Evolutionary conservation across 2,888 invertebrate genomes (phyloP).

Genomic region (Drosophila kanekoi): DNA sequence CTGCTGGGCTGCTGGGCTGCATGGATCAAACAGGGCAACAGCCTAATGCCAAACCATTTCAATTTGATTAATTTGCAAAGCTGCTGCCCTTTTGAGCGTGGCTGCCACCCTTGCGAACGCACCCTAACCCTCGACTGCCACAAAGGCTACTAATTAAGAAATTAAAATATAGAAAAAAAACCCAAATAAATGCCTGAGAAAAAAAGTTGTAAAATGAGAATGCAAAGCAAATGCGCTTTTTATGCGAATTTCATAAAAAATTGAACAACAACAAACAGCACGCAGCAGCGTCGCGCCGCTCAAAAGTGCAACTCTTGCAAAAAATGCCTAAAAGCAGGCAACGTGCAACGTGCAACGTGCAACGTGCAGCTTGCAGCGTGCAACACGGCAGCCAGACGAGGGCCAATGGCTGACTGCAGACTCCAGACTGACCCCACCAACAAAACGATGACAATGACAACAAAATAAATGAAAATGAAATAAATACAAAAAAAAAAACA

Average conservation of each 20-base stretch:
- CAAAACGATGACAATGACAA: conserved; percentile 77
- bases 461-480: conserved; percentile 19
- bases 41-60: conserved; percentile 60
- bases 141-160: conserved; percentile 79
- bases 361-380: conserved; percentile 33
- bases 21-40: conserved; percentile 57
- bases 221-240: conserved; percentile 73
- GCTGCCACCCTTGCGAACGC: conserved; percentile 23
- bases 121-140: conserved; percentile 32
- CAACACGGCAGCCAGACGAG: not conserved
- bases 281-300: conserved; percentile 36
- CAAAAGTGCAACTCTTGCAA: conserved; percentile 78
- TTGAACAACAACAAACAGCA: conserved; percentile 70
- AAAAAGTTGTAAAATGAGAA: conserved; percentile 23
- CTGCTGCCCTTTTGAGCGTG: conserved; percentile 27
- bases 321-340: conserved; percentile 61
- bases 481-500: conserved; percentile 12
- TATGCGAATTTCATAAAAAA: conserved; percentile 80
- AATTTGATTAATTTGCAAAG: conserved; percentile 71
- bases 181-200: not conserved
- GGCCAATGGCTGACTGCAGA: conserved; percentile 9
- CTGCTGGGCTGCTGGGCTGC: conserved; percentile 12
- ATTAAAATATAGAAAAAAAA: conserved; percentile 64
- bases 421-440: conserved; percentile 53
- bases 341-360: conserved; percentile 34